Base-by-base conservation (phyloP, 2,113 vertebrate species). In the Sialia sialis region DNA sequence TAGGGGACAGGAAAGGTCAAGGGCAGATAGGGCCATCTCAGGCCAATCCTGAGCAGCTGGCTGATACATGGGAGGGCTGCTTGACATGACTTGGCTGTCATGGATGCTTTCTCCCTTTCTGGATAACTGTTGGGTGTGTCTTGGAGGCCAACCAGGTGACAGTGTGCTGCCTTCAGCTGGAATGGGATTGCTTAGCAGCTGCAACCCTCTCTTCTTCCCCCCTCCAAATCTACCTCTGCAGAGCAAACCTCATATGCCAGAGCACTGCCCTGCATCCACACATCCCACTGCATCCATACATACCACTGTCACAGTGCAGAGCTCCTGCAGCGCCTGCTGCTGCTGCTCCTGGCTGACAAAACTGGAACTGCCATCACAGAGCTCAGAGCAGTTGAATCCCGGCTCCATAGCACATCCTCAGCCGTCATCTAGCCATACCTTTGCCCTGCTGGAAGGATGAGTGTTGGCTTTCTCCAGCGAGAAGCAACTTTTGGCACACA, bases 371-470 rank as follows among this genome's bases (percentile, higher is more conserved):
- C 97, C 96, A 34, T 98, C 97, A 73, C 98, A 99, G 63, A 98
- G 97, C 63, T 97, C 97, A 95, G 98, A 99, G 97, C 99, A 99
- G 98, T 99, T 99, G 96, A 98, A 98, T 96, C 98, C 97, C 14
- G 96, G 92, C 98, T 99, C 98, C 99, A 99, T 99, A 96, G 96
- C 98, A 97, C 94, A 93, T 92, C 94, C 94, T 93, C 83, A 91
- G 79, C 77, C n/a, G 70, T 94, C 60, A 52, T 69, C 78, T 93
- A 90, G 88, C 95, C 5, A 41, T 60, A 67, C 91, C 66, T 89
- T 87, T 5, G 7, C 48, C 60, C 85, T 90, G 70, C 20, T 7
- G 4, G 67, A 38, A 88, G 41, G 75, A 73, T 0, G 2, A 34
- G 10, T 0, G 1, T 55, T 17, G 13, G 32, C 26, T 87, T 88